These are phyloP conservation scores for Gastrophryne carolinensis DNA, from an alignment of 2,797 vertebrate species.

Conservation along the genomic window DNA sequence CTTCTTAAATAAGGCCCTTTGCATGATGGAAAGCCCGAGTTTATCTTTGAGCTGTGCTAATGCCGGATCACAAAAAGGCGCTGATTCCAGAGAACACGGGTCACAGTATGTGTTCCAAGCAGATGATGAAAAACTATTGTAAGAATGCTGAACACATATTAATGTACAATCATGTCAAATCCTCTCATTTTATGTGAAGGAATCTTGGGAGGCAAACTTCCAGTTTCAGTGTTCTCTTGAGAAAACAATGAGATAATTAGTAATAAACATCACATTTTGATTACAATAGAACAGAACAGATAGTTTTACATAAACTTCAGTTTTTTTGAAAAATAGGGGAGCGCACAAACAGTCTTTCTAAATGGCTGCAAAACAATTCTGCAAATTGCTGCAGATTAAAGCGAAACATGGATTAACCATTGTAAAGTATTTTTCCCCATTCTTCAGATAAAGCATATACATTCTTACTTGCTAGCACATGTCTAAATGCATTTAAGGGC, in stretches of 20 bases:
- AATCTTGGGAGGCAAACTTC: constrained; percentile 1
- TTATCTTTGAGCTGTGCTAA: constrained; percentile 19
- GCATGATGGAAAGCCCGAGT: neutral
- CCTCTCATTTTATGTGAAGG: constrained; percentile 12
- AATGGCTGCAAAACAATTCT: neutral
- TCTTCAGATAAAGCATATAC: too few species aligned
- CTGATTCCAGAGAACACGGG: constrained; percentile 28
- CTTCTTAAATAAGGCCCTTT: too few species aligned
- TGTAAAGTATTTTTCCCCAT: too few species aligned
- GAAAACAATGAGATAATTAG: constrained; percentile 13
- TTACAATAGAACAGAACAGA: neutral
- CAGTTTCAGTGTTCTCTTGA: neutral
- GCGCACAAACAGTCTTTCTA: neutral
- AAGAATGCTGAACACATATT: constrained; percentile 42
- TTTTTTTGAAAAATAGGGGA: neutral
- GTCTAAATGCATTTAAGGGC: too few species aligned
- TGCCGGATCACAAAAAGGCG: constrained; percentile 8
- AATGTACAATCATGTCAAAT: constrained; percentile 28
- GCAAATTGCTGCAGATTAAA: neutral
- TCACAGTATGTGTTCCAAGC: constrained; percentile 40
- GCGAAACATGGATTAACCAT: too few species aligned
- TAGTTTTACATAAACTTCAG: neutral
- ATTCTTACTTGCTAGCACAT: too few species aligned
- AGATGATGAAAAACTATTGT: constrained; percentile 17
- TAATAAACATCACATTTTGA: neutral